Base-by-base conservation (phyloP, 2,797 vertebrate genomes). In the Sebastes miniatus region DNA sequence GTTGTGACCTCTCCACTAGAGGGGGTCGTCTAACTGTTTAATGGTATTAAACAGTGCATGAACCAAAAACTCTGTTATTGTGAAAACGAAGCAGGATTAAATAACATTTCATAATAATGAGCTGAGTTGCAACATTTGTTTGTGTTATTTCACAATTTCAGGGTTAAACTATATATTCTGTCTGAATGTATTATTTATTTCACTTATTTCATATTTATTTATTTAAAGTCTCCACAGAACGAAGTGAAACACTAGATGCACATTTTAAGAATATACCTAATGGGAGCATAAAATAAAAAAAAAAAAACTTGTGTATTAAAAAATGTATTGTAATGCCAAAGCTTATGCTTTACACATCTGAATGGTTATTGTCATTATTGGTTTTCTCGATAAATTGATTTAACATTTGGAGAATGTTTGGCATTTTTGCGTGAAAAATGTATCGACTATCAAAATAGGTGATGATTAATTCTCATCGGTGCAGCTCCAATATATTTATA, bases 1-100 rank as follows among this genome's bases (percentile, higher is more conserved):
- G 76, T 4, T 18, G 8, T 27, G n/a, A 36, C 8, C n/a, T 82
- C 67, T 56, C 91, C 93, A 92, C 92, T 81, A 91, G 93, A 91
- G 91, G 92, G 91, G 10, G 88, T 7, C 16, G 29, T 81, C 59
- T 65, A 27, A 76, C 90, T 84, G 77, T 61, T 76, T 3, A 31
- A 56, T 5, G 27, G 36, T 22, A 9, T 32, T 12, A 29, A 8
- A 27, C 12, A 29, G 18, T 20, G 14, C 14, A 32, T 57, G 1
- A 34, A 59, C 22, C 36, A 16, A 70, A 56, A 43, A 54, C 18
- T 50, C 12, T 36, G 29, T 22, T 36, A 14, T 14, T 22, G 13
- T 57, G 67, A 27, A 13, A 52, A 3, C 2, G 20, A 14, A 54
- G 47, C 66, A 54, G 47, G 11, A 13, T 13, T 52, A 29, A 68